Conservation (phyloP, 2,113 vertebrate species). For the Mola mola region DNA sequence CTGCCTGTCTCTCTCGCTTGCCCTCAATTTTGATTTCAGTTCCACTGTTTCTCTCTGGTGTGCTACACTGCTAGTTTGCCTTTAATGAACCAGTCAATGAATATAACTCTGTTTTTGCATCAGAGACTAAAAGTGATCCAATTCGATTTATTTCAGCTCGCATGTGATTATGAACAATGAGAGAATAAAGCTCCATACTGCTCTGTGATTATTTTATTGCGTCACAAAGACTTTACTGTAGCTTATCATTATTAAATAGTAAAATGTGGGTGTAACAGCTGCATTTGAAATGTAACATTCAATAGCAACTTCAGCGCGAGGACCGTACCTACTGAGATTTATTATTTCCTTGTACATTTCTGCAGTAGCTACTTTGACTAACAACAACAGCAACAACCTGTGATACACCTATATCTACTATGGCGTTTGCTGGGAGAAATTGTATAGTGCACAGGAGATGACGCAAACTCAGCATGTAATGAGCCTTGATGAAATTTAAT, state of each 20-base stretch:
- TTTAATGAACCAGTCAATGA: constrained; percentile 1
- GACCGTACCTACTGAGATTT: not conserved
- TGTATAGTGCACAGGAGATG: constrained; percentile 54
- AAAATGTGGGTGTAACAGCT: not conserved
- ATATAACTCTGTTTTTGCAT: constrained; percentile 11
- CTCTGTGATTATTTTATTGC: constrained; percentile 24
- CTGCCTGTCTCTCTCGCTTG: constrained; percentile 39
- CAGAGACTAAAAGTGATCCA: constrained; percentile 2
- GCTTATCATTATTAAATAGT: constrained; percentile 9
- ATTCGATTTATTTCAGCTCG: constrained; percentile 7
- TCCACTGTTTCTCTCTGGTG: constrained; percentile 3
- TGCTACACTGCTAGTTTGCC: constrained; percentile 7
- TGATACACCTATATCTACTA: constrained; percentile 25
- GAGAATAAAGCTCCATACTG: not conserved
- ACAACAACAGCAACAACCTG: constrained; percentile 3
- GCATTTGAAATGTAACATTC: not conserved
- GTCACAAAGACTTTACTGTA: not conserved
- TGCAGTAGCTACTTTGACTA: constrained; percentile 3
- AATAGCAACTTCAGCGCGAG: not conserved
- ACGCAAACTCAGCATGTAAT: constrained; percentile 68
- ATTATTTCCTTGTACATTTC: constrained; percentile 5
- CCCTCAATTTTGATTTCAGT: constrained; percentile 35
- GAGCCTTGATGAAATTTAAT: constrained; percentile 76
- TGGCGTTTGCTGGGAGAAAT: constrained; percentile 46
- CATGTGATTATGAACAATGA: constrained; percentile 17